A percentile compares a stretch with the other conserved stretches of the same genome.
Conservation (phyloP, 2,888 invertebrate species). For the Theodoxus fluviatilis region DNA sequence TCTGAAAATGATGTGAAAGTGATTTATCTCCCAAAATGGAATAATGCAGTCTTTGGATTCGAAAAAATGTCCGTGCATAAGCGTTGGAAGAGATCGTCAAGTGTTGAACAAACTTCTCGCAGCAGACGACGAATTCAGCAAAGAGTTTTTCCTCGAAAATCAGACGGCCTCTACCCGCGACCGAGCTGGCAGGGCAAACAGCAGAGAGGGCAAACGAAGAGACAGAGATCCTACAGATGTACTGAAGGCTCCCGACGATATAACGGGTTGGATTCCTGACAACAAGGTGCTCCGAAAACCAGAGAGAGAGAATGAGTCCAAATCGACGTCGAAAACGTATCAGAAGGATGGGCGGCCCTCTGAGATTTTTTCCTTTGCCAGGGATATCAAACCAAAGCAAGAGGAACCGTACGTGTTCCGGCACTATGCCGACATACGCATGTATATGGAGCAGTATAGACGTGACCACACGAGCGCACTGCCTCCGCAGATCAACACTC, state of each 20-base stretch:
- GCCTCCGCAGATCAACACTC: too few species aligned
- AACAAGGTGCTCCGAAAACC: conserved; percentile 41
- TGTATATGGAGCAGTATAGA: conserved; percentile 39
- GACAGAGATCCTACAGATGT: too few species aligned
- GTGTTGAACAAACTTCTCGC: conserved; percentile 47
- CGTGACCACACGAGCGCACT: conserved; percentile 32
- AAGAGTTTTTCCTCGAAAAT: too few species aligned
- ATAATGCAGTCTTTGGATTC: background rate
- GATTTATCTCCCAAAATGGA: too few species aligned
- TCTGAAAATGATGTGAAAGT: too few species aligned
- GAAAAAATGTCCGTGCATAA: conserved; percentile 16
- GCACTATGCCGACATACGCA: conserved; percentile 36
- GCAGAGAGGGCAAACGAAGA: too few species aligned
- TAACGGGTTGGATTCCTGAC: conserved; percentile 47
- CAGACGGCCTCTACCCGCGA: too few species aligned
- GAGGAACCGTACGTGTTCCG: conserved; percentile 39
- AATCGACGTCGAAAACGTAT: too few species aligned
- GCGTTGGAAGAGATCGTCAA: conserved; percentile 37
- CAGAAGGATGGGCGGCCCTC: too few species aligned
- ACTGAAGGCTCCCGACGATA: too few species aligned
- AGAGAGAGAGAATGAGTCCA: conserved; percentile 38
- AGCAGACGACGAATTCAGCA: conserved; percentile 48
- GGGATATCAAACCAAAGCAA: conserved; percentile 49
- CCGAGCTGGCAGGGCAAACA: too few species aligned
- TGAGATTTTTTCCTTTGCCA: too few species aligned